phyloP scores from a whole-genome alignment of 2,888 invertebrate species.

The Caenorhabditis becei region DNA sequence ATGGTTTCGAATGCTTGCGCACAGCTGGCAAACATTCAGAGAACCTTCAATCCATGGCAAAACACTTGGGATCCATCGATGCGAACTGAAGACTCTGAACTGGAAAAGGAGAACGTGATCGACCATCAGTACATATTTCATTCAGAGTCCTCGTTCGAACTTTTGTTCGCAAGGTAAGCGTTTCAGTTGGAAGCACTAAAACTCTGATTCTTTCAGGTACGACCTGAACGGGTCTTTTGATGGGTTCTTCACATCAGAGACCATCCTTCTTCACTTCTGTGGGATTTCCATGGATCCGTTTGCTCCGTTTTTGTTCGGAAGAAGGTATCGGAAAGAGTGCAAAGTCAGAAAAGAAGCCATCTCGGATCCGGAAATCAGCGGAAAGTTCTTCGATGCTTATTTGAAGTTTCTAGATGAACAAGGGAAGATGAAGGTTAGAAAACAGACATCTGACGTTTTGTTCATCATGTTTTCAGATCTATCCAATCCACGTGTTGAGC shows the following conservation, averaged over 20 bases:
- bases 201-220: too few species aligned
- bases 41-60: conserved; percentile 56
- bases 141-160: conserved; percentile 33
- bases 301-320: conserved; percentile 49
- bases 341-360: conserved; percentile 23
- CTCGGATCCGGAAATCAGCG: not conserved
- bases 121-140: conserved; percentile 64
- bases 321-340: conserved; percentile 34
- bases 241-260: conserved; percentile 39
- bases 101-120: conserved; percentile 74
- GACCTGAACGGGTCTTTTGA: conserved; percentile 56
- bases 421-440: conserved; percentile 23
- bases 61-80: conserved; percentile 71
- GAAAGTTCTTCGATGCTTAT: conserved; percentile 46
- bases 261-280: conserved; percentile 21
- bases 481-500: conserved; percentile 85
- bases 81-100: conserved; percentile 74
- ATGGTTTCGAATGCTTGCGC: conserved; percentile 65
- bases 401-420: conserved; percentile 46
- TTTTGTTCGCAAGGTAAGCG: conserved; percentile 50
- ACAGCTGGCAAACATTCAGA: conserved; percentile 43
- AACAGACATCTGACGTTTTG: not conserved
- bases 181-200: too few species aligned
- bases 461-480: conserved; percentile 79
- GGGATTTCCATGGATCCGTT: conserved; percentile 21